Evolutionary conservation across 1,140 invertebrate genomes (phyloP).

Genomic region (Ostrea denselamellosa): DNA sequence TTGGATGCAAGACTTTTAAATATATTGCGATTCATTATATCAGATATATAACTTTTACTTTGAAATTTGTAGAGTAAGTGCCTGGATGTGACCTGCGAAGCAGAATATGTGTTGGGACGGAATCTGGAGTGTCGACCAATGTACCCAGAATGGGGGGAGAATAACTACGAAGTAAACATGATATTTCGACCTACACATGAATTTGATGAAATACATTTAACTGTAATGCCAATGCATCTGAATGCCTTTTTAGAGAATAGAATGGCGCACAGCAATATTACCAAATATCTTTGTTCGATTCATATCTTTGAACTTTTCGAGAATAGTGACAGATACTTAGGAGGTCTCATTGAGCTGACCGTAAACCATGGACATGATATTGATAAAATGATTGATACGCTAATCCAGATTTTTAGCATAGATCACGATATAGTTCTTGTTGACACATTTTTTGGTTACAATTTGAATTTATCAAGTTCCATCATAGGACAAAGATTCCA

Average conservation of each 20-base stretch:
- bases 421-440: not conserved
- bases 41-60: not conserved
- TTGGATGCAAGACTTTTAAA: no score
- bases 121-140: not conserved
- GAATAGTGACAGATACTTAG: not conserved
- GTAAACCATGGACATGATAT: not conserved
- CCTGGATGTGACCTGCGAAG: not conserved
- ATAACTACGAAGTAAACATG: conserved; percentile 9
- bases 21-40: no score
- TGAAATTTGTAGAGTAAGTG: not conserved
- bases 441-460: not conserved
- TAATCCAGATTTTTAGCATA: not conserved
- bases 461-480: not conserved
- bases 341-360: not conserved
- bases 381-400: not conserved
- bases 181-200: not conserved
- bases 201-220: no score
- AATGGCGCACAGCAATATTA: not conserved
- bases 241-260: not conserved
- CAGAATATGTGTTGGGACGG: not conserved
- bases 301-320: not conserved
- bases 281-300: not conserved
- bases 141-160: not conserved
- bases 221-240: not conserved
- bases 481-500: not conserved